Base-by-base conservation (phyloP, 2,888 invertebrate genomes). In the Altica lythri region DNA sequence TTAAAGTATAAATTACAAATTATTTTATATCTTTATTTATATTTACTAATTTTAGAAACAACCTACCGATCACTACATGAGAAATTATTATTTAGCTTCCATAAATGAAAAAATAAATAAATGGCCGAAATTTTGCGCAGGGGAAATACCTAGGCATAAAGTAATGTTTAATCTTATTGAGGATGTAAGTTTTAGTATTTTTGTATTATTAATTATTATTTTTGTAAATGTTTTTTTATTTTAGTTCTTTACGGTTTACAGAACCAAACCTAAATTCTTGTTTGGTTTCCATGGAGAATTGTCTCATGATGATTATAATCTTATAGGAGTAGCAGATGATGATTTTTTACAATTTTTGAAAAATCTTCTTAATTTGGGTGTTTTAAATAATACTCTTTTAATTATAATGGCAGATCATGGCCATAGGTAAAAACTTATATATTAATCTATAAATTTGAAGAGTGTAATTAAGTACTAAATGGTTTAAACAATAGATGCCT, bases 371-470 rank as follows among this genome's bases (percentile, higher is more conserved):
- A 70, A 78, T 2, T 78, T 79, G 1, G 86, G 86, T 0, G 76
- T 84, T 29, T 77, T 94, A 12, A 85, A 94, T 57, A 85, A 92
- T 64, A 92, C 95, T 0, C 71, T 96, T 59, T 75, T 97, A 0
- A 84, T 96, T 48, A 71, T 96, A 2, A 93, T 96, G 92, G 89
- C 93, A 2, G 96, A 97, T 77, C 96, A 97, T 74, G 96, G 96
- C 0, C 87, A 89, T 59, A 86, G 91, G 86, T 22, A 4, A 40
- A n/a, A 19, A n/a, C n/a, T n/a, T n/a, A n/a, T n/a, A n/a, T n/a
- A n/a, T n/a, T n/a, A n/a, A n/a, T n/a, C n/a, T n/a, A n/a, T n/a
- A n/a, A n/a, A n/a, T n/a, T n/a, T n/a, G n/a, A n/a, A n/a, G n/a
- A n/a, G n/a, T n/a, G n/a, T n/a, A n/a, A n/a, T n/a, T n/a, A n/a